These are phyloP conservation scores for Zelleria hepariella DNA, from an alignment of 2,888 invertebrate genomes.

Conservation along the genomic window DNA sequence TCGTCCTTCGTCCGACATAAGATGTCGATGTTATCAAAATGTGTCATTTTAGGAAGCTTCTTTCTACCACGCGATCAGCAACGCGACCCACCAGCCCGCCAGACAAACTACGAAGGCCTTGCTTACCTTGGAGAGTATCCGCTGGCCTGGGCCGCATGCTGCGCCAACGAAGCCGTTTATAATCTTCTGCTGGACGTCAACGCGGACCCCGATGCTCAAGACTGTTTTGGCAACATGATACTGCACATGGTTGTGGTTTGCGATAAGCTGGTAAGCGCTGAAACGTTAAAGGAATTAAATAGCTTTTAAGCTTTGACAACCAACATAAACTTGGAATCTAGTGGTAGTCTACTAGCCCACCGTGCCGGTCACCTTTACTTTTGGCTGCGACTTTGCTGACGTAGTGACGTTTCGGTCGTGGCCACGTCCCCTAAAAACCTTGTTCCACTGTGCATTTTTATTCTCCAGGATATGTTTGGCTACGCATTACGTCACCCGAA, in stretches of 20 bases:
- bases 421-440: no score
- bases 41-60: slow-evolving; percentile 84
- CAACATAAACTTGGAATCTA: no score
- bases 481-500: slow-evolving; percentile 97
- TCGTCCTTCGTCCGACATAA: no score
- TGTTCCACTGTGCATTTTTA: not conserved
- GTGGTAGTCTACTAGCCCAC: no score
- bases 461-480: slow-evolving; percentile 93
- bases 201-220: slow-evolving; percentile 96
- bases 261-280: slow-evolving; percentile 85
- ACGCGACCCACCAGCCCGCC: slow-evolving; percentile 79
- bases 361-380: no score
- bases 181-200: slow-evolving; percentile 93
- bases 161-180: slow-evolving; percentile 97
- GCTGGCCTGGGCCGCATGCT: slow-evolving; percentile 97
- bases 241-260: slow-evolving; percentile 99
- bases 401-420: no score
- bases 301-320: no score
- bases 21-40: no score
- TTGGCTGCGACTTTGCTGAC: no score
- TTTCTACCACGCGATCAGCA: slow-evolving; percentile 97
- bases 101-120: slow-evolving; percentile 95
- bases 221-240: slow-evolving; percentile 98
- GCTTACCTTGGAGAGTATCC: slow-evolving; percentile 99
- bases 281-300: no score